Conservation (phyloP, 2,797 vertebrate genomes). For the Sphenopsis melanotis region DNA sequence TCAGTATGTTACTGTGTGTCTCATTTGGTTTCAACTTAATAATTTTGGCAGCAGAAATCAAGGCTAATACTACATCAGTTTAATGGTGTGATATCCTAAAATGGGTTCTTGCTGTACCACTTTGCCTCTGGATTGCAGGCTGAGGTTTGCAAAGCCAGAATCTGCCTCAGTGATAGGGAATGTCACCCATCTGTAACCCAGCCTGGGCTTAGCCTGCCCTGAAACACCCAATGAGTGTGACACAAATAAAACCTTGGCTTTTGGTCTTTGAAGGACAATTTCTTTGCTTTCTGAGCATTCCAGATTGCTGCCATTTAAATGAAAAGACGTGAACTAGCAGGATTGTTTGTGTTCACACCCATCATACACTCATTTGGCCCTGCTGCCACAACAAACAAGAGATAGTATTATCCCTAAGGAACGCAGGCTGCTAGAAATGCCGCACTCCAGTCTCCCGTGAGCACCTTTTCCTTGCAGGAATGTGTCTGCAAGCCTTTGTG, state of each 20-base stretch:
- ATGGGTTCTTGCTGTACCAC: neutral
- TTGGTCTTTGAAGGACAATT: neutral
- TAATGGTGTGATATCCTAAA: neutral
- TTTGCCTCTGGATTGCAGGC: neutral
- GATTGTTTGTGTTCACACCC: neutral
- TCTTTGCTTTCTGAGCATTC: neutral
- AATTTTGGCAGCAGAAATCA: neutral
- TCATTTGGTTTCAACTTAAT: neutral
- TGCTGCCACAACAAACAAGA: neutral
- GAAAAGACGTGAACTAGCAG: neutral
- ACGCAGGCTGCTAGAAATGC: neutral
- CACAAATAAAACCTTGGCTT: neutral
- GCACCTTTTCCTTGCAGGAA: slow-evolving; percentile 76
- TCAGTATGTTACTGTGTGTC: neutral
- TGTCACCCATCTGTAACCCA: neutral
- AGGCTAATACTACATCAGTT: neutral
- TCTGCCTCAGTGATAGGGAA: neutral
- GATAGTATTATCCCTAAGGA: fast-evolving
- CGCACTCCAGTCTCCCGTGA: neutral
- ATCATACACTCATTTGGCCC: neutral
- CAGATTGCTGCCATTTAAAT: neutral
- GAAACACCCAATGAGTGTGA: neutral
- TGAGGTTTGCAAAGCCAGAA: neutral
- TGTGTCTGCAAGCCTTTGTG: slow-evolving; percentile 92
- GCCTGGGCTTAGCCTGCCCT: neutral